Evolutionary conservation across 2,888 invertebrate species (phyloP).

Genomic region (Diadegma fenestrale): DNA sequence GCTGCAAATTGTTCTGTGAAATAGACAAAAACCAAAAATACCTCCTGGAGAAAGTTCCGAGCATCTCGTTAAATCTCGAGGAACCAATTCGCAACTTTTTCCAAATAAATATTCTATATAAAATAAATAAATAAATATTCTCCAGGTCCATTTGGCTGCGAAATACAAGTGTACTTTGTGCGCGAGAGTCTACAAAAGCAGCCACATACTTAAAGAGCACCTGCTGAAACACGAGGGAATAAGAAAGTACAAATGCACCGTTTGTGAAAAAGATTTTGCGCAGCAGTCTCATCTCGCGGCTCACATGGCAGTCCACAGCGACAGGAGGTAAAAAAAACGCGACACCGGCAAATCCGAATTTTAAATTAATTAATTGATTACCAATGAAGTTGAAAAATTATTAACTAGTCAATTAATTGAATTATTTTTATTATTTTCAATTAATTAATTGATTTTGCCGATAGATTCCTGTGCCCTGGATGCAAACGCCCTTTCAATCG

Average conservation of each 20-base stretch:
- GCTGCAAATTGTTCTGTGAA: no score
- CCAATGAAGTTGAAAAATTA: no score
- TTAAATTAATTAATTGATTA: no score
- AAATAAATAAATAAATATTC: no score
- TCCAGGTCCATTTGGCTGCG: constrained; percentile 78
- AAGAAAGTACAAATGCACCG: constrained; percentile 78
- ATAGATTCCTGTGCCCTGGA: constrained; percentile 79
- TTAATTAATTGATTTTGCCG: not conserved
- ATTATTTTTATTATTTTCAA: no score
- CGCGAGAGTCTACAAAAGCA: constrained; percentile 78
- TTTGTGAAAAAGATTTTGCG: constrained; percentile 77
- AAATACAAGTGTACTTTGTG: constrained; percentile 78
- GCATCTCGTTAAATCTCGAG: no score
- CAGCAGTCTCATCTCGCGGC: constrained; percentile 81
- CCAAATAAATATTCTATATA: no score
- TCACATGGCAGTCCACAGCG: constrained; percentile 80
- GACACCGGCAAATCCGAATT: not conserved
- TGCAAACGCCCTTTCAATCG: constrained; percentile 79
- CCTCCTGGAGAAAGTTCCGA: no score
- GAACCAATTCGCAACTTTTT: no score
- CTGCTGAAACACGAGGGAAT: constrained; percentile 80
- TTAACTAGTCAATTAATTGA: no score
- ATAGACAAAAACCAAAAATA: no score
- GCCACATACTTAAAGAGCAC: constrained; percentile 79
- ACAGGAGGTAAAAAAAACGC: constrained; percentile 72